Conservation (phyloP, 2,888 invertebrate species). For the Exephanes ischioxanthus region DNA sequence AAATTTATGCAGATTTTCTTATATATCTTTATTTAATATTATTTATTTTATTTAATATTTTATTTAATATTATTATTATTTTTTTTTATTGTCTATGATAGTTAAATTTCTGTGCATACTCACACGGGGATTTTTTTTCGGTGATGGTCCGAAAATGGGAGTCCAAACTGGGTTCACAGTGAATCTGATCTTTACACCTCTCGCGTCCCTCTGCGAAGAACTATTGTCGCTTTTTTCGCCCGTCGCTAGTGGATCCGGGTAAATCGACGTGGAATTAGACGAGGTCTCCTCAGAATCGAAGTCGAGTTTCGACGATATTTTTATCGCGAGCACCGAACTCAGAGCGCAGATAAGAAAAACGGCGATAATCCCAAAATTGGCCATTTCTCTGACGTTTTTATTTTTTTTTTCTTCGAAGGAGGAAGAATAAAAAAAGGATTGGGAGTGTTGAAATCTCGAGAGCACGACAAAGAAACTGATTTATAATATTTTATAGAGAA, state of each 20-base stretch:
- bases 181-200: neutral
- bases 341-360: constrained; percentile 43
- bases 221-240: constrained; percentile 36
- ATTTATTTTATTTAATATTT: too few species aligned
- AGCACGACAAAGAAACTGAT: constrained; percentile 57
- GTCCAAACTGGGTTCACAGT: neutral
- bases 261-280: constrained; percentile 18
- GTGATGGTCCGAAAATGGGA: constrained; percentile 14
- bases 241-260: constrained; percentile 45
- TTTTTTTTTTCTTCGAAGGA: neutral
- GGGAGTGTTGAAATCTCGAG: constrained; percentile 39
- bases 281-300: constrained; percentile 68
- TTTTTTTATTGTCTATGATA: constrained; percentile 5
- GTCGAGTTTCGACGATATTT: constrained; percentile 74
- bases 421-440: constrained; percentile 15
- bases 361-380: constrained; percentile 11
- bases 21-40: neutral
- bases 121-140: constrained; percentile 45
- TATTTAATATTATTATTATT: too few species aligned
- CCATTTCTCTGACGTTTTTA: constrained; percentile 30
- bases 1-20: neutral
- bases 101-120: constrained; percentile 10
- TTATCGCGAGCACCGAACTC: constrained; percentile 20
- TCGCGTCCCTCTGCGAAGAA: constrained; percentile 6
- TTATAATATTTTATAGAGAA: constrained; percentile 52